Base-by-base conservation (phyloP, 2,113 vertebrate genomes). In the Ivindomyrus marchei region DNA sequence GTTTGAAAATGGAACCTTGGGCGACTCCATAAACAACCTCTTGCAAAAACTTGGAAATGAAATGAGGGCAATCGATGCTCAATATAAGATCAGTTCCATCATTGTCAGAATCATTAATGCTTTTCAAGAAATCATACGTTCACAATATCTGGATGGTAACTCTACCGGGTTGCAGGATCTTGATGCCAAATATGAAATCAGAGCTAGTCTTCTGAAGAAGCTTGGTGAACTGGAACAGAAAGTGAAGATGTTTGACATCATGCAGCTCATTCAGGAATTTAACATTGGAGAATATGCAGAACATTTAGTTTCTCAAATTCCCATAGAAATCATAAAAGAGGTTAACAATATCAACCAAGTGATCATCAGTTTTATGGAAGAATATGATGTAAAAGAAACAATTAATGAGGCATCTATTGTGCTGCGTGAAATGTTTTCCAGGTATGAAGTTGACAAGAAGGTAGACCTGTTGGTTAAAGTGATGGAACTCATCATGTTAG, bases 401-500 rank as follows among this genome's bases (percentile, higher is more conserved):
- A 95, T 98, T 88, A 95, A 90, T 21, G 42, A 46, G 50, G 92
- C 97, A 62, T 94, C 91, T 90, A 89, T 80, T 58, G 95, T 92
- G 92, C 4, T 95, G 4, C 94, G 94, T 89, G 94, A 97, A 88
- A 88, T 98, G 88, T 94, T 97, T 91, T 92, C 94, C 87, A 95
- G 93, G 49, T 97, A 97, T 92, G 94, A 97, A 91, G 83, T 97
- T 94, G 97, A 98, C 91, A 94, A 95, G 91, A 94, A 95, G 70
- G 88, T 96, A 62, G 95, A 95, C 83, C 89, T 92, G 89, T 94
- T 97, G 94, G 95, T 97, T 93, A 96, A 96, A 90, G 92, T 95
- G 90, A 91, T 96, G 91, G 93, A 96, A 90, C 93, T 98, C 2
- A 94, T 96, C 93, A 96, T 96, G 88, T 97, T 95, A 89, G 96